Conservation (phyloP, 2,113 vertebrate species). For the Perca flavescens region DNA sequence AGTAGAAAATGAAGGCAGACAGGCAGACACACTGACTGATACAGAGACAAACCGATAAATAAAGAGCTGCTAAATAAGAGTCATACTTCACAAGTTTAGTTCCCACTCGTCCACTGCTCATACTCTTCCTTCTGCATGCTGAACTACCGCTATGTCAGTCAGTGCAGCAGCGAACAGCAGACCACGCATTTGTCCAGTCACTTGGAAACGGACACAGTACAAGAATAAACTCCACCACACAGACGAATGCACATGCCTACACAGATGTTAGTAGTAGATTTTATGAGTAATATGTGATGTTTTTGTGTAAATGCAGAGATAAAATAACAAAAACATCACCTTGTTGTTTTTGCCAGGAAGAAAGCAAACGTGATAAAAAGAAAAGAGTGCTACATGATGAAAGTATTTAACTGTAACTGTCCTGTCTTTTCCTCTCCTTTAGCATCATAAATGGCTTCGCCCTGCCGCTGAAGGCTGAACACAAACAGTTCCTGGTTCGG, state of each 20-base stretch:
- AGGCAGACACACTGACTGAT: not conserved
- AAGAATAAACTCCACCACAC: slow-evolving; percentile 35
- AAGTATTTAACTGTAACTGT: not conserved
- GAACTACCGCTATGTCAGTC: slow-evolving; percentile 5
- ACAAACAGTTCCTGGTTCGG: slow-evolving; percentile 94
- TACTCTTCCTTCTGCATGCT: slow-evolving; percentile 18
- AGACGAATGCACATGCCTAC: not conserved
- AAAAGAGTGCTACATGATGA: not conserved
- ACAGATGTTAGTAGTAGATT: not conserved
- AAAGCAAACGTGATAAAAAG: not conserved
- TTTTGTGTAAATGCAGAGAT: not conserved
- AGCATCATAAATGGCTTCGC: slow-evolving; percentile 97
- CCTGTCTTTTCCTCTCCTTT: not conserved
- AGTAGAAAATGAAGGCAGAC: slow-evolving; percentile 20
- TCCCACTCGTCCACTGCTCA: slow-evolving; percentile 44
- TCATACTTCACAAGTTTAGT: slow-evolving; percentile 47
- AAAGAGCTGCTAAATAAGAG: slow-evolving; percentile 6
- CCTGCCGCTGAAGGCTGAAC: slow-evolving; percentile 93
- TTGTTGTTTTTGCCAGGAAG: not conserved
- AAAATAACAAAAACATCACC: not conserved
- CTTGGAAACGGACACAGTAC: slow-evolving; percentile 25
- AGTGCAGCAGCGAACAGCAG: slow-evolving; percentile 32
- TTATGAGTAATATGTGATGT: not conserved
- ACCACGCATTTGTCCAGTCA: slow-evolving; percentile 47
- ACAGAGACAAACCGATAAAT: slow-evolving; percentile 14